Evolutionary conservation across 2,888 invertebrate species (phyloP).

Genomic region (Agrotis clavis): DNA sequence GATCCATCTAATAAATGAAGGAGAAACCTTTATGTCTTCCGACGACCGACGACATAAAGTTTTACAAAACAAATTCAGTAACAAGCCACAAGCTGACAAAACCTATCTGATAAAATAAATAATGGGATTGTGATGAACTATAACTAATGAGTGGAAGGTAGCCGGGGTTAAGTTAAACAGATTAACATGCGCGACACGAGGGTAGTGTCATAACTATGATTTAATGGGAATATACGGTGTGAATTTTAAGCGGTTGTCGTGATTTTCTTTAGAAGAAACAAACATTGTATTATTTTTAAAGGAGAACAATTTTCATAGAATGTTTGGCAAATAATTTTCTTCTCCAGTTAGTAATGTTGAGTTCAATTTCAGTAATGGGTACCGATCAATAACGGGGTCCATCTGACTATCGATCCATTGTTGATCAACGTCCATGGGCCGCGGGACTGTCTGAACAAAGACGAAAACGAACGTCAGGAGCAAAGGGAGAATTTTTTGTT

Average conservation of each 20-base stretch:
- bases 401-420: no score
- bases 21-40: no score
- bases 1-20: not conserved
- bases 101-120: conserved; percentile 9
- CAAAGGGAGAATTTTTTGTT: no score
- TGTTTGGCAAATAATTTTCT: no score
- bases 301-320: not conserved
- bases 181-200: conserved; percentile 47
- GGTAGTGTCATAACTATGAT: conserved; percentile 30
- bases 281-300: not conserved
- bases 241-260: conserved; percentile 31
- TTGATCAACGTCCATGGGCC: no score
- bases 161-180: conserved; percentile 21
- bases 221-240: conserved; percentile 14
- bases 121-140: conserved; percentile 28
- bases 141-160: conserved; percentile 4
- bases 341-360: no score
- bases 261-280: not conserved
- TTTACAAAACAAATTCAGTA: not conserved
- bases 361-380: no score
- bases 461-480: no score
- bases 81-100: not conserved
- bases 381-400: no score
- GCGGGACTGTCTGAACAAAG: no score
- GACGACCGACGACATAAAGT: not conserved